These are phyloP conservation scores for Drosophila bocqueti DNA, from an alignment of 1,140 invertebrate genomes.

Conservation along the genomic window DNA sequence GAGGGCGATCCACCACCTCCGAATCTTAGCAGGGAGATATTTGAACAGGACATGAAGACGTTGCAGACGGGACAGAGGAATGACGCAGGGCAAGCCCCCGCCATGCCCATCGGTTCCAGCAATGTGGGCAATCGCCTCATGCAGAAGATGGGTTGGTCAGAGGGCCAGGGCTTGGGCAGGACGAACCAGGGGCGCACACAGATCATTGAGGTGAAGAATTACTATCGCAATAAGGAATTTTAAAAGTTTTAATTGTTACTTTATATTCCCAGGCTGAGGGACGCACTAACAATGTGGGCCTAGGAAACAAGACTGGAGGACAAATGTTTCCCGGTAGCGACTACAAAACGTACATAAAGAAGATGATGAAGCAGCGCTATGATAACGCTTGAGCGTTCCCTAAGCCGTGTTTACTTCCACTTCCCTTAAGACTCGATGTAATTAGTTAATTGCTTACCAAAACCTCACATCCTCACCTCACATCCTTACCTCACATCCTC, in stretches of 20 bases:
- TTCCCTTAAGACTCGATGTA: slow-evolving; percentile 14
- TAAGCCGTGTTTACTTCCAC: slow-evolving; percentile 1
- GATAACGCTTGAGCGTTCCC: slow-evolving; percentile 86
- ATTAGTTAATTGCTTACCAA: slow-evolving; percentile 24
- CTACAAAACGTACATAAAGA: slow-evolving; percentile 95
- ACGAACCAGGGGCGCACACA: slow-evolving; percentile 96
- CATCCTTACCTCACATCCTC: background rate
- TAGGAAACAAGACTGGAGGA: slow-evolving; percentile 89
- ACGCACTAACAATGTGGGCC: slow-evolving; percentile 88
- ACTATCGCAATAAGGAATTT: background rate
- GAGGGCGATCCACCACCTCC: slow-evolving; percentile 91
- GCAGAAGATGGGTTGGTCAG: slow-evolving; percentile 99
- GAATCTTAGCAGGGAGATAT: slow-evolving; percentile 90
- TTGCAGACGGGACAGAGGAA: slow-evolving; percentile 65
- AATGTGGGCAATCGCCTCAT: slow-evolving; percentile 97
- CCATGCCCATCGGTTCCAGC: slow-evolving; percentile 90
- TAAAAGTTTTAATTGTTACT: background rate
- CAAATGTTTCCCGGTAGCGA: slow-evolving; percentile 90
- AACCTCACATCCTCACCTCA: background rate
- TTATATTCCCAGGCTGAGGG: slow-evolving; percentile 63
- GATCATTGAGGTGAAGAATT: slow-evolving; percentile 91
- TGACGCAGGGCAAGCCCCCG: slow-evolving; percentile 72
- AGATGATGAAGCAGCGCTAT: slow-evolving; percentile 93
- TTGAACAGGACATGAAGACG: slow-evolving; percentile 85
- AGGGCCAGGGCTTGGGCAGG: slow-evolving; percentile 97